phyloP scores from a whole-genome alignment of 2,113 vertebrate species.

The Rattus rattus region DNA sequence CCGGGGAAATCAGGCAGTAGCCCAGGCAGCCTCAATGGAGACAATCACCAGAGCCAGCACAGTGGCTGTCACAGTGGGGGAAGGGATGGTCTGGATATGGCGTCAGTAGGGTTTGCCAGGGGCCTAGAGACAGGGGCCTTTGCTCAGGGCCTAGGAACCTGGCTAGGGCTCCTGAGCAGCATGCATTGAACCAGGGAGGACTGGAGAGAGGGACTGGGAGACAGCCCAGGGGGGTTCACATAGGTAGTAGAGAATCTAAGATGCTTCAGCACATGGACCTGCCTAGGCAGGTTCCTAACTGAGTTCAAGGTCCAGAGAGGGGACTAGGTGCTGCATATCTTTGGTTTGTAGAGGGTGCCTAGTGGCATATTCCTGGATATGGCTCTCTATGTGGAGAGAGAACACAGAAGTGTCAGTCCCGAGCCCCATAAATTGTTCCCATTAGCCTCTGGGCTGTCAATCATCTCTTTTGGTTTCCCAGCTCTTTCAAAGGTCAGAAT shows the following conservation, averaged over 20 bases:
- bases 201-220: neutral
- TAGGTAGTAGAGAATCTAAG: neutral
- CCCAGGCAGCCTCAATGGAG: accelerated
- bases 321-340: neutral
- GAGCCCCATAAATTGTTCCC: neutral
- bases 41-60: too few relatives aligned
- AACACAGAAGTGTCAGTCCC: neutral
- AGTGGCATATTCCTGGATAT: neutral
- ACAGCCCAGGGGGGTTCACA: neutral
- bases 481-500: neutral
- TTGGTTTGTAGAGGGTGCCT: neutral
- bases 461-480: neutral
- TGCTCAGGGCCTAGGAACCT: neutral
- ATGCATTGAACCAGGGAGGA: neutral
- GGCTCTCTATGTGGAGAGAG: neutral
- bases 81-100: neutral
- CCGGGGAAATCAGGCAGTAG: neutral
- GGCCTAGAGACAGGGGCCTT: neutral
- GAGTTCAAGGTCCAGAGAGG: neutral
- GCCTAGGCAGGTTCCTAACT: neutral
- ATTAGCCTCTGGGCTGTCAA: neutral
- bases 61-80: too few relatives aligned
- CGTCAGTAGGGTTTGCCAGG: neutral
- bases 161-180: neutral
- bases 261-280: neutral